Conservation (phyloP, 2,113 vertebrate species). For the Muscicapa adusta region DNA sequence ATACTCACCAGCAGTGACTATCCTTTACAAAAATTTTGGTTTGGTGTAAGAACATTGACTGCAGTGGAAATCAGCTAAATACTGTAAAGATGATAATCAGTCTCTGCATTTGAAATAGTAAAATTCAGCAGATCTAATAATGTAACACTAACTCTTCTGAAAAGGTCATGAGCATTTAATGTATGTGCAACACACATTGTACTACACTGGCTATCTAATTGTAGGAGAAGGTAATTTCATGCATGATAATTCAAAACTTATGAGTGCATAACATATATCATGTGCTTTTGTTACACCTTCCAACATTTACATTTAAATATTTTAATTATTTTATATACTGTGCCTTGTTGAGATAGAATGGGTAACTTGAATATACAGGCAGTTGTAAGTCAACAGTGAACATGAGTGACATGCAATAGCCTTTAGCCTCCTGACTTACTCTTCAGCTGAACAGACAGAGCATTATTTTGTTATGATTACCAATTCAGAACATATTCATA, state of each 20-base stretch:
- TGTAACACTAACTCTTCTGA: neutral
- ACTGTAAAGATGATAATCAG: neutral
- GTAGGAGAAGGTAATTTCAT: neutral
- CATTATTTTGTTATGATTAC: slow-evolving; percentile 53
- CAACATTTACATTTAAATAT: neutral
- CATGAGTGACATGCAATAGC: neutral
- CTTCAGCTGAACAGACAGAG: neutral
- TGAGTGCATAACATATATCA: neutral
- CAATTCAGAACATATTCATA: slow-evolving; percentile 55
- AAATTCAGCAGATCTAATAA: neutral
- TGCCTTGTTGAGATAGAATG: neutral
- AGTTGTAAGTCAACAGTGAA: neutral
- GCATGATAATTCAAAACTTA: neutral
- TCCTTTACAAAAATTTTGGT: neutral
- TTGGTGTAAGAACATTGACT: neutral
- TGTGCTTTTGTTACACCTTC: neutral
- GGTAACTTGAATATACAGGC: neutral
- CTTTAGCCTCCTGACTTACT: neutral
- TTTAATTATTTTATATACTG: neutral
- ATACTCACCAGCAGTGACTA: neutral
- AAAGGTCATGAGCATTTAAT: neutral
- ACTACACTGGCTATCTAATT: neutral
- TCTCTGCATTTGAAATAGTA: neutral
- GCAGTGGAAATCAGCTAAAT: neutral
- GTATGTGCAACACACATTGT: neutral